Evolutionary conservation across 2,797 vertebrate genomes (phyloP), one percentile per base, ranked within the genome.

Genomic region (Babyrousa celebensis): DNA sequence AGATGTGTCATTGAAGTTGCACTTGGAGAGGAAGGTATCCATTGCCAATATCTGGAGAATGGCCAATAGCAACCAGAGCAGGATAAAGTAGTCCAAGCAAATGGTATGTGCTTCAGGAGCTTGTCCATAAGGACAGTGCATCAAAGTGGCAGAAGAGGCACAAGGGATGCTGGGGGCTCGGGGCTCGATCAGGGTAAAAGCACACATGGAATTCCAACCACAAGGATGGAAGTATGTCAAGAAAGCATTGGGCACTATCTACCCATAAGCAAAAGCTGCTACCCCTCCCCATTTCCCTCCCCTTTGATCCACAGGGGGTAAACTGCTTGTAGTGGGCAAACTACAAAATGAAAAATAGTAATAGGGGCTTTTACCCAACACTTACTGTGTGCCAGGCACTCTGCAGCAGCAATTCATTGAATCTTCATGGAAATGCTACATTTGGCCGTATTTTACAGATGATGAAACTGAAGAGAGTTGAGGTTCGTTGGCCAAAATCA

Each of bases 401-500:
- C 18, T 1, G 20, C 8, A 27, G 77, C 18, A 62, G 56, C 86
- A 52, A 23, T 70, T 85, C 29, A 72, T 21, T 32, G 58, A 15
- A 70, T 68, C 29, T 72, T 62, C 72, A 43, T 6, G 43, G 54
- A 60, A 85, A 54, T 11, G 72, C 40, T 68, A 58, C 25, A 40
- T 6, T 29, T 2, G 15, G 52, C 48, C 20, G 25, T 21, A 15
- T 29, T 58, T 29, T 62, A 75, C 23, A 84, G 65, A 21, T 56
- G 32, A 90, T 56, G n/a, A 91, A 60, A 82, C 14, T 4, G 65
- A 96, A 74, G 3, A 23, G 72, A 86, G 48, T 1, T 60, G 63
- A 96, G 3, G 29, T 85, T 56, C 87, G 52, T n/a, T 83, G 48
- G 43, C 58, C 83, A 78, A 32, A 82, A n/a, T 58, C 54, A 86